Base-by-base conservation (phyloP, 2,888 invertebrate genomes). In the Danaus chrysippus region DNA sequence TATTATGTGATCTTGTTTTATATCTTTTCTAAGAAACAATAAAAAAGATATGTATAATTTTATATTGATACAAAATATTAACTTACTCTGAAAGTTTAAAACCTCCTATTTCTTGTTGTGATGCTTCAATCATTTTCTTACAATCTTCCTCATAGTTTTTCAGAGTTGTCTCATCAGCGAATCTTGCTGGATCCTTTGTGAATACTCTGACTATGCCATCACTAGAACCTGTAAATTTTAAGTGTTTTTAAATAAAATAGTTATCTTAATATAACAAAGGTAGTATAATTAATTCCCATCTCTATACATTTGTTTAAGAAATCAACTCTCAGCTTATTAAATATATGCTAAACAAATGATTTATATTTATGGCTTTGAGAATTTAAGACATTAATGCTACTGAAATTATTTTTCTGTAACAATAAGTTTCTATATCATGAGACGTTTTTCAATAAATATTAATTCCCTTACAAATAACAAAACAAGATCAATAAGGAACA, bases 141-240 rank as follows among this genome's bases (percentile, higher is more conserved):
- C 98, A 94, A 70, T 95, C 94, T 67, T 95, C 94, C 61, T 96
- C 94, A 79, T 94, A 98, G 0, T 86, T 89, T 59, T 93, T 92
- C 11, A 94, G 77, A 0, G 92, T 86, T 0, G 91, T 90, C 15
- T 92, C 90, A 59, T 93, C 92, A 0, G 97, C 98, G 67, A 92
- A 92, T n/a, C 96, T 91, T 0, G 87, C 84, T 0, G 94, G 91
- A 75, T 95, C 93, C 63, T 92, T 91, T 0, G 97, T 96, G 79
- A 98, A 99, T 49, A 99, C 93, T 63, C 98, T 93, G 0, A 98
- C 93, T 0, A 95, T 77, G 0, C 97, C 97, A 83, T 99, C 98
- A 87, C 97, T 97, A 62, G 87, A 92, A 64, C 88, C 91, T 91
- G 42, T 42, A 54, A 54, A n/a, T 13, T 41, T 3, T 41, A 54